Evolutionary conservation across 37 sponge, comb jelly and placozoan genomes (phyloP).

Genomic region (Diacarnus erythraeanus): DNA sequence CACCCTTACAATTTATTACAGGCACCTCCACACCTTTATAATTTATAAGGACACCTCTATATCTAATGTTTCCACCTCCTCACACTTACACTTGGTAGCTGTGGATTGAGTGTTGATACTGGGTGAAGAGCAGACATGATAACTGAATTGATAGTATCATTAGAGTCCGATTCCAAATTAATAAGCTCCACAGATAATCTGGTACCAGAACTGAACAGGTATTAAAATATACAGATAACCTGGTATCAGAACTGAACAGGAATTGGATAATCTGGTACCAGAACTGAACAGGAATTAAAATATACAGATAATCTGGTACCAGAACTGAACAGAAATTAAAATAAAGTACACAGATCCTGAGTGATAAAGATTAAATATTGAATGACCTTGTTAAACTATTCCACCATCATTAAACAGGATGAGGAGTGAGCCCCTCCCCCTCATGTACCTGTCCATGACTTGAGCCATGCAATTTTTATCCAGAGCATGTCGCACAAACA

Average conservation of each 20-base stretch:
- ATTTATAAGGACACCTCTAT: not conserved
- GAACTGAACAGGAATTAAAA: conserved; percentile 29
- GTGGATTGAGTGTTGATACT: conserved; percentile 31
- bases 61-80: no score
- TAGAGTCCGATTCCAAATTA: conserved; percentile 14
- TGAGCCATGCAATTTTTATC: conserved; percentile 32
- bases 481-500: conserved; percentile 25
- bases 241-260: no score
- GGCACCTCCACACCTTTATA: not conserved
- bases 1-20: no score
- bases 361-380: no score
- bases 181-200: conserved; percentile 53
- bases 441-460: conserved; percentile 50
- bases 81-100: conserved; percentile 46
- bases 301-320: no score
- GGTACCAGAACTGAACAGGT: conserved; percentile 32
- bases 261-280: conserved; percentile 36
- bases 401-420: no score
- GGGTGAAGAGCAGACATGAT: conserved; percentile 38
- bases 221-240: no score
- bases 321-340: no score
- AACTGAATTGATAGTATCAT: conserved; percentile 47
- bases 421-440: not conserved
- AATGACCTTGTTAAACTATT: no score
- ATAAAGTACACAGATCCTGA: no score